Percentiles rank a stretch among this genome's conserved stretches.
Evolutionary conservation across 2,113 vertebrate genomes (phyloP).

Genomic region (Leptocoma aspasia): DNA sequence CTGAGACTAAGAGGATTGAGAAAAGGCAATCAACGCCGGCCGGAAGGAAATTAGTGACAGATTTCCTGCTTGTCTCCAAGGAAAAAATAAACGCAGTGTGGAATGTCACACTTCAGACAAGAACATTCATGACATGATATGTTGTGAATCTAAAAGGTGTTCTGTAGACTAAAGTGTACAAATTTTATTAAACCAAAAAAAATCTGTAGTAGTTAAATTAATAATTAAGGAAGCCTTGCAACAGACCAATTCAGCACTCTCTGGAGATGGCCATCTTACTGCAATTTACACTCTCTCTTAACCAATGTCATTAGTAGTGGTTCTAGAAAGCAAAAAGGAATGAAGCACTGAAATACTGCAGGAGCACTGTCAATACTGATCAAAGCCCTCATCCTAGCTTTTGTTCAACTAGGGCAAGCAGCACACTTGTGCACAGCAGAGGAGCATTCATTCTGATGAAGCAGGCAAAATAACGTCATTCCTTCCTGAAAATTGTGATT

Average conservation of each 20-base stretch:
- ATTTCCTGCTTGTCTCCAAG: constrained; percentile 26
- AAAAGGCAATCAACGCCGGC: not conserved
- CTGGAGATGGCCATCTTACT: not conserved
- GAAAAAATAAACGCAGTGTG: not conserved
- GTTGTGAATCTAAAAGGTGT: not conserved
- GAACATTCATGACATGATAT: not conserved
- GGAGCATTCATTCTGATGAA: not conserved
- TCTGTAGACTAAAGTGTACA: not conserved
- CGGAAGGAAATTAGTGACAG: constrained; percentile 22
- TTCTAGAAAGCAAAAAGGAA: constrained; percentile 47
- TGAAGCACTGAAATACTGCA: constrained; percentile 32
- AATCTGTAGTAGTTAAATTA: not conserved
- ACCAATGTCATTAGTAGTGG: not conserved
- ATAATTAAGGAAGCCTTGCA: constrained; percentile 33
- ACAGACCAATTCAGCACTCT: not conserved
- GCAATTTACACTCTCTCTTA: constrained; percentile 5
- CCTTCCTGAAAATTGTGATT: not conserved
- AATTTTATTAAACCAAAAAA: not conserved
- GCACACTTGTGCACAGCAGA: not conserved
- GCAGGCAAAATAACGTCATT: not conserved
- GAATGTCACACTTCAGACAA: not conserved
- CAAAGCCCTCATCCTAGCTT: constrained; percentile 25
- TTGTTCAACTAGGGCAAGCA: constrained; percentile 41
- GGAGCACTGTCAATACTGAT: constrained; percentile 32
- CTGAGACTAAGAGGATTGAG: not conserved